Evolutionary conservation across 2,113 vertebrate species (phyloP).

Genomic region (Aix galericulata): DNA sequence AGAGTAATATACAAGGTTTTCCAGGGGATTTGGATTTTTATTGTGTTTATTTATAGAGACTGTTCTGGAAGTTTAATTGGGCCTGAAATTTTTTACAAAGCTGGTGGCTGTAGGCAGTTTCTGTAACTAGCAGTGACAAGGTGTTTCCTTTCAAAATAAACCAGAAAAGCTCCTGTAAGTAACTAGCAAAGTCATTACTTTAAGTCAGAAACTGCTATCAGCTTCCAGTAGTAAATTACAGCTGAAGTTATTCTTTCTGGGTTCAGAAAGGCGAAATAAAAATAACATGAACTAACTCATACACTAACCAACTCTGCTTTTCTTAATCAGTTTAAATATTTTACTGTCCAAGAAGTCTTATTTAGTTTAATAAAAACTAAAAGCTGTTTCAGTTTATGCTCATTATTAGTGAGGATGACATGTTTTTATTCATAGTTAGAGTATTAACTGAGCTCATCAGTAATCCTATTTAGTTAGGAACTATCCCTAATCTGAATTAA

Average conservation of each 20-base stretch:
- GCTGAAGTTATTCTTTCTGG: neutral
- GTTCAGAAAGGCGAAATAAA: neutral
- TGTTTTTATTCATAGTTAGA: neutral
- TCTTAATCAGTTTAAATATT: neutral
- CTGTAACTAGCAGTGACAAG: neutral
- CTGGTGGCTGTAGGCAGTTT: neutral
- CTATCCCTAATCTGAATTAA: neutral
- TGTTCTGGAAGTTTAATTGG: neutral
- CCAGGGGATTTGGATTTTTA: neutral
- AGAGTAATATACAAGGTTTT: neutral
- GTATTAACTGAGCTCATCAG: neutral
- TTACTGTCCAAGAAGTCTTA: neutral
- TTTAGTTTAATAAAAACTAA: neutral
- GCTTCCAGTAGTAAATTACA: neutral
- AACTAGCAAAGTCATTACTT: neutral
- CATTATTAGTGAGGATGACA: neutral
- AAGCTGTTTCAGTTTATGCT: neutral
- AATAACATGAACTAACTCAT: neutral
- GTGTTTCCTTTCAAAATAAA: constrained; percentile 5
- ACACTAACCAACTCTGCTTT: neutral
- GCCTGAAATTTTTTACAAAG: constrained; percentile 2
- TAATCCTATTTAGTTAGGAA: neutral
- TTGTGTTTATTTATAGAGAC: neutral
- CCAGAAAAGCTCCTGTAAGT: neutral
- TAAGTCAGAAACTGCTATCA: neutral